phyloP scores from a whole-genome alignment of 2,797 vertebrate species.

The Pseudotriccus pelzelni region DNA sequence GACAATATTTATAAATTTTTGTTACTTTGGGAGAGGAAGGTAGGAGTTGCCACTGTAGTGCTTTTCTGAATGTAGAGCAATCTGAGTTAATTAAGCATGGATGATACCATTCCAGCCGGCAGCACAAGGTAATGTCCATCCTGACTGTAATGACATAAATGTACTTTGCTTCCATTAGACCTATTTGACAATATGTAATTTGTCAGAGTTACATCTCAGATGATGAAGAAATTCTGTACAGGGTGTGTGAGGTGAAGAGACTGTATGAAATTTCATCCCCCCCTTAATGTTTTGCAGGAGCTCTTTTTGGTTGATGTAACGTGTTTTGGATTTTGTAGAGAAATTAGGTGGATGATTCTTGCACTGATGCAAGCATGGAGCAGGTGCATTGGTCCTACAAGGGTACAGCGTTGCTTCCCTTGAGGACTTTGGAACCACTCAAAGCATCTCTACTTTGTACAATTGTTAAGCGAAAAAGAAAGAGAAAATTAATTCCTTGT shows the following conservation, averaged over 20 bases:
- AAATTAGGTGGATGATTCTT: not conserved
- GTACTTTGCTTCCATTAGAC: constrained; percentile 52
- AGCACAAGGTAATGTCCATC: constrained; percentile 66
- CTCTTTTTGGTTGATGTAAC: not conserved
- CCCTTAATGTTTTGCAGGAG: not conserved
- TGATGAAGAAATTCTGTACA: not conserved
- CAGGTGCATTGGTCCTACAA: not conserved
- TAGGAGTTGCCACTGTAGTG: not conserved
- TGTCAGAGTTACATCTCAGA: not conserved
- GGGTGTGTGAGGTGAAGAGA: not conserved
- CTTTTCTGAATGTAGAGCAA: not conserved
- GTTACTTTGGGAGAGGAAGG: not conserved
- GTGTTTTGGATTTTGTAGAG: not conserved
- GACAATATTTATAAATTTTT: not conserved
- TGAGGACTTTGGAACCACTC: not conserved
- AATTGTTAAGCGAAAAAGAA: not conserved
- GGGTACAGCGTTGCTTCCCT: not conserved
- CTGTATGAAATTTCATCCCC: not conserved
- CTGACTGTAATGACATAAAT: constrained; percentile 64
- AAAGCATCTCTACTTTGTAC: not conserved
- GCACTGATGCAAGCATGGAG: not conserved
- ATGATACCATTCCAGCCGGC: constrained; percentile 76
- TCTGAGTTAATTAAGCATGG: constrained; percentile 38
- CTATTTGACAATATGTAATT: constrained; percentile 2
- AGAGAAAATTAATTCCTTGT: not conserved